Conservation (phyloP, 2,113 vertebrate species). For the Larimichthys polyactis region DNA sequence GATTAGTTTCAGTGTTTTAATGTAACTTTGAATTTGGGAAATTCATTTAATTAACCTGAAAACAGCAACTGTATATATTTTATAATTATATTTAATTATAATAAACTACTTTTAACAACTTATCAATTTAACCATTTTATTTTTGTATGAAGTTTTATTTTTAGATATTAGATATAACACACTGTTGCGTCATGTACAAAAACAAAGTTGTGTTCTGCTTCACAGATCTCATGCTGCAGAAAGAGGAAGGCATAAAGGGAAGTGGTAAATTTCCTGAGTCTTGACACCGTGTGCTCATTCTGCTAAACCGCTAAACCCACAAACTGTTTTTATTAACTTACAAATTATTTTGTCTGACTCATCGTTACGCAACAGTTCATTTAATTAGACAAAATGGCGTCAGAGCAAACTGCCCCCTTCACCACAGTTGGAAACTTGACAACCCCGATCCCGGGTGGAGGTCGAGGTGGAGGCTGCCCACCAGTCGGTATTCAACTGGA, state of each 20-base stretch:
- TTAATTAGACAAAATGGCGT: constrained; percentile 2
- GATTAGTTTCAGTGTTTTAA: not conserved
- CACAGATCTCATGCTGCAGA: constrained; percentile 3
- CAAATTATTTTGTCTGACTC: not conserved
- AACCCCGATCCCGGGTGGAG: not conserved
- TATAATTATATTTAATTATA: no score
- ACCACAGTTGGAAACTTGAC: not conserved
- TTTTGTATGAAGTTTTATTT: not conserved
- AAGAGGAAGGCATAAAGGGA: constrained; percentile 38
- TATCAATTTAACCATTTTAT: not conserved
- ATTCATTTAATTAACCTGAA: not conserved
- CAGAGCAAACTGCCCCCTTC: constrained; percentile 2
- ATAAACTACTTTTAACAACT: not conserved
- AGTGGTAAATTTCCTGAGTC: constrained; percentile 20
- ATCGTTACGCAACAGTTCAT: not conserved
- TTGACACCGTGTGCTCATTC: constrained; percentile 15
- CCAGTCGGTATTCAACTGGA: constrained; percentile 75
- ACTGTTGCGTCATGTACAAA: not conserved
- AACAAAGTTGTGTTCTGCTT: not conserved
- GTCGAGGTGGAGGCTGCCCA: constrained; percentile 50
- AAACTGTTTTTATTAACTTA: not conserved
- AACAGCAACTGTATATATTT: not conserved
- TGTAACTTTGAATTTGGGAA: not conserved
- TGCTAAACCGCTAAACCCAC: not conserved
- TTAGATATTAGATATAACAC: no score